Conservation (phyloP, 2,113 vertebrate genomes). For the Apodemus sylvaticus region DNA sequence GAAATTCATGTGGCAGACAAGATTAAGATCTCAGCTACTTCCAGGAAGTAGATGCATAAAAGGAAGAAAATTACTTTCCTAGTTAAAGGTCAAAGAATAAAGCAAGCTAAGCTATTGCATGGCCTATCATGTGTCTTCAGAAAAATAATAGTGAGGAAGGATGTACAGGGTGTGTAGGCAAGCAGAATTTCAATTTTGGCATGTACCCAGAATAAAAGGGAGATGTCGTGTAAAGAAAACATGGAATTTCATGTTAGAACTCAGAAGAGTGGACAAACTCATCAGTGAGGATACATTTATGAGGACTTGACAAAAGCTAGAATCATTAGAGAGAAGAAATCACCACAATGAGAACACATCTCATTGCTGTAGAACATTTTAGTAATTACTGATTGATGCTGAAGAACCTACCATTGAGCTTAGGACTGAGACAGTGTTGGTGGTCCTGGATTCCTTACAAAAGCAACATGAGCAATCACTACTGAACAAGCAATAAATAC, state of each 20-base stretch:
- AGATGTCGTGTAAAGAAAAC: background rate
- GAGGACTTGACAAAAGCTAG: background rate
- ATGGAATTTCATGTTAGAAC: background rate
- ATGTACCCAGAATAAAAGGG: background rate
- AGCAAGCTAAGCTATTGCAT: background rate
- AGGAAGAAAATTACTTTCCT: background rate
- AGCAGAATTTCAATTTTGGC: background rate
- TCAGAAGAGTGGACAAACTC: background rate
- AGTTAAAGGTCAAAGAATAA: background rate
- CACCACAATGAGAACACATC: background rate
- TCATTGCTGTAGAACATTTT: background rate
- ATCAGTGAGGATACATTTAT: background rate
- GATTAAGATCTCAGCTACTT: background rate
- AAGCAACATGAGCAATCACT: background rate
- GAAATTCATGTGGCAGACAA: background rate
- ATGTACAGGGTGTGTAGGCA: rapidly evolving
- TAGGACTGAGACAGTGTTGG: background rate
- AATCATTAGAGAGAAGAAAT: background rate
- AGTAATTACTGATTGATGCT: background rate
- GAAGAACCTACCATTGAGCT: background rate
- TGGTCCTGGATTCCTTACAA: background rate
- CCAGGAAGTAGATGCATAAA: background rate
- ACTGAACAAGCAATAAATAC: background rate
- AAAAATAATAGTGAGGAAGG: background rate
- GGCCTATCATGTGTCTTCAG: background rate